Conservation (phyloP, 2,888 invertebrate species). For the Caradrina kadenii region DNA sequence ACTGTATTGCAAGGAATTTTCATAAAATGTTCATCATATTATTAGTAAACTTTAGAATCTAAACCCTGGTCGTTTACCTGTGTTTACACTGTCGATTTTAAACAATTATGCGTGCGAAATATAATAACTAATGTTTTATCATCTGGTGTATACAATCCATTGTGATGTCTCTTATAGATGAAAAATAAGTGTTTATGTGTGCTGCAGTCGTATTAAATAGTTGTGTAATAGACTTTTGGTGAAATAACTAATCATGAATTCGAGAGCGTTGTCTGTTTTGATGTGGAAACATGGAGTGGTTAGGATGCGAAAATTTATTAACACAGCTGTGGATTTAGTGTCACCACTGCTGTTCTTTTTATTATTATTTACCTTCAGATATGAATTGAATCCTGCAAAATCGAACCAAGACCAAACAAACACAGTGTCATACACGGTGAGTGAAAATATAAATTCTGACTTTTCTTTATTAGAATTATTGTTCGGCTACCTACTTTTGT, state of each 20-base stretch:
- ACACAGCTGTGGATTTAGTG: slow-evolving; percentile 27
- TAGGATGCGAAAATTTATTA: slow-evolving; percentile 54
- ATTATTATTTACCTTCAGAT: slow-evolving; percentile 22
- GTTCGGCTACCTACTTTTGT: background rate
- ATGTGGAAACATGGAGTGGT: slow-evolving; percentile 75
- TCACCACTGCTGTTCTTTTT: slow-evolving; percentile 40
- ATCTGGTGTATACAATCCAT: slow-evolving; percentile 25
- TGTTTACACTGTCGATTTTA: slow-evolving; percentile 17
- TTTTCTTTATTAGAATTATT: background rate
- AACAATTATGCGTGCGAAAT: slow-evolving; percentile 26
- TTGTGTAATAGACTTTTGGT: slow-evolving; percentile 20
- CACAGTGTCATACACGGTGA: slow-evolving; percentile 38
- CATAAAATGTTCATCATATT: slow-evolving; percentile 7
- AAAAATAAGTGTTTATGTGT: slow-evolving; percentile 24
- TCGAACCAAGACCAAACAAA: background rate
- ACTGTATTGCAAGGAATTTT: background rate
- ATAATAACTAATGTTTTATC: slow-evolving; percentile 21
- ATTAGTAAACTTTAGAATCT: slow-evolving; percentile 5
- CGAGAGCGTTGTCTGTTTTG: slow-evolving; percentile 63
- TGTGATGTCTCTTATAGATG: slow-evolving; percentile 17
- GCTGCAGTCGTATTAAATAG: slow-evolving; percentile 8
- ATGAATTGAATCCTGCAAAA: background rate
- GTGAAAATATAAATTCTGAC: background rate
- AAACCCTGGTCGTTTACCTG: slow-evolving; percentile 2
- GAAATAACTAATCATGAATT: slow-evolving; percentile 23